phyloP scores from a whole-genome alignment of 2,797 vertebrate genomes.

The Hippocampus kuda region DNA sequence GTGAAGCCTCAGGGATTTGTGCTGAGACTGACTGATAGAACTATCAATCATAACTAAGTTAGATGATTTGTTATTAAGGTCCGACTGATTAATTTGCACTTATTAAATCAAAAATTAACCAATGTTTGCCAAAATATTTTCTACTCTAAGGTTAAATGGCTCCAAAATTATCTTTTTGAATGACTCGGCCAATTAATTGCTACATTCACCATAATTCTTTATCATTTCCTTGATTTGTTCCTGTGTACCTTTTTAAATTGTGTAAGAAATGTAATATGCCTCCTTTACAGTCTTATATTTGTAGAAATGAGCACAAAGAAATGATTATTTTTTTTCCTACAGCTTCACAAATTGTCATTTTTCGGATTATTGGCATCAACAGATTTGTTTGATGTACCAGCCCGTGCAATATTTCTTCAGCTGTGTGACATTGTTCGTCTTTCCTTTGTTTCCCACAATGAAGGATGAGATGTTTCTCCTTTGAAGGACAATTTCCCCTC shows the following conservation, averaged over 20 bases:
- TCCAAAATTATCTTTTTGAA: too few species aligned
- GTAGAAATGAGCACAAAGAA: neutral
- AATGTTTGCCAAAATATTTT: too few species aligned
- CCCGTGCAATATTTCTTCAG: constrained; percentile 3
- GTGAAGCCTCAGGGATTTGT: too few species aligned
- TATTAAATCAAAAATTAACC: too few species aligned
- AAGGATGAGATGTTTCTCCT: constrained; percentile 19
- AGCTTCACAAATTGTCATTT: neutral
- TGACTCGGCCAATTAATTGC: too few species aligned
- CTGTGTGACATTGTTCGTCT: neutral
- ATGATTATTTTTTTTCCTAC: neutral
- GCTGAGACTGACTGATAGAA: too few species aligned
- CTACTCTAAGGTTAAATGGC: too few species aligned
- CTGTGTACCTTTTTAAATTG: neutral
- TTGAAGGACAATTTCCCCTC: constrained; percentile 41
- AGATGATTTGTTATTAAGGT: too few species aligned
- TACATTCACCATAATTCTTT: neutral
- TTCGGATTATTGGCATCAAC: constrained; percentile 8
- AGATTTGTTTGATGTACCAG: constrained; percentile 6
- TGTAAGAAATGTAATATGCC: neutral
- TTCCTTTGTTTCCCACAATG: constrained; percentile 7
- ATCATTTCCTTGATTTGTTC: neutral
- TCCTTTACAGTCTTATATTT: neutral
- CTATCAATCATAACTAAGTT: too few species aligned
- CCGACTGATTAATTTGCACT: too few species aligned